Base-by-base conservation (phyloP, 2,113 vertebrate species). In the Misgurnus anguillicaudatus region DNA sequence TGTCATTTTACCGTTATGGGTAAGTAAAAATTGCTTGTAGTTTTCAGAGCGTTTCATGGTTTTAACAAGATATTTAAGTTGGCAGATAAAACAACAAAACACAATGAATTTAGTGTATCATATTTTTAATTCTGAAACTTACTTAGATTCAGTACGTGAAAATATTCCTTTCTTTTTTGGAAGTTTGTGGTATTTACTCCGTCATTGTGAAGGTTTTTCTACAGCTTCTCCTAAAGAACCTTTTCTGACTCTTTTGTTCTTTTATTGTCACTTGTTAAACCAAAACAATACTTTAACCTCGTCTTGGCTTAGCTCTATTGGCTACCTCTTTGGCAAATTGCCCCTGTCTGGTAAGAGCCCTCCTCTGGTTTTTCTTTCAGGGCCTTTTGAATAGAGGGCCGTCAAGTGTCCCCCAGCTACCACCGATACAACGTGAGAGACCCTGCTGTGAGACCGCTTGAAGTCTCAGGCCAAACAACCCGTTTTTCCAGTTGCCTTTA, bases 241-340 rank as follows among this genome's bases (percentile, higher is more conserved):
- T 77, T 82, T 78, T n/a, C 70, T 65, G 19, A 38, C 68, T 86
- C 87, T 92, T 86, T 92, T 92, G 91, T 92, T 86, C 88, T 82
- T 89, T 88, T 87, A 89, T 91, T 92, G 88, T 90, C 87, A 88
- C 91, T 90, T 90, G 89, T 87, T 90, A 88, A 90, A 88, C 86
- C 90, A 90, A 92, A 91, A 93, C 91, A 91, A 91, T 90, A 88
- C 88, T 91, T 91, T 89, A 89, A 90, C 87, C 88, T 89, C 84
- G 83, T 87, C 89, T 85, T 84, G 86, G 87, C 86, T 91, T 84
- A 83, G 87, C 85, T 89, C 87, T 87, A 87, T 91, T 91, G 91
- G 89, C 87, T 87, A 86, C 86, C 87, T 89, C 87, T 88, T 87
- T 91, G 89, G 89, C 90, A 90, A 87, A 89, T 89, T 89, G 89